These are phyloP conservation scores for Diuraphis noxia DNA, from an alignment of 1,140 invertebrate genomes.

Conservation along the genomic window DNA sequence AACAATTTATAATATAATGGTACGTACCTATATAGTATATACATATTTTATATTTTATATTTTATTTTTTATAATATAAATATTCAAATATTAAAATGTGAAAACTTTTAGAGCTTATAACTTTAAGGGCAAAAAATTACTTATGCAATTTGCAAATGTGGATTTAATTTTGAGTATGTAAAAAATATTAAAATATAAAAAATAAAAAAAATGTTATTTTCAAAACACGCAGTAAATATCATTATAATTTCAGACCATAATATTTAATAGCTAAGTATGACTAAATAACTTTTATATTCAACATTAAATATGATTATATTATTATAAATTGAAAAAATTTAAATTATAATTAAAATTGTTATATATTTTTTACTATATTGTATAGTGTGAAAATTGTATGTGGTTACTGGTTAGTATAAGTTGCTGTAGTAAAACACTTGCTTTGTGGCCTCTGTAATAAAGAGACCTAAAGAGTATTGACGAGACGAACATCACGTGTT, in stretches of 20 bases:
- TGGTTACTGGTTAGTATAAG: too few relatives aligned
- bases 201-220: neutral
- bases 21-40: neutral
- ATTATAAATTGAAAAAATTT: neutral
- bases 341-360: neutral
- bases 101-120: neutral
- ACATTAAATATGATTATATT: neutral
- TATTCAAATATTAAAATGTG: neutral
- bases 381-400: neutral
- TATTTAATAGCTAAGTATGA: neutral
- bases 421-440: neutral
- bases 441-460: neutral
- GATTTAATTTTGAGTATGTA: neutral
- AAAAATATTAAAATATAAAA: too few relatives aligned
- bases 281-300: neutral
- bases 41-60: neutral
- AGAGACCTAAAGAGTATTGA: neutral
- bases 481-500: neutral
- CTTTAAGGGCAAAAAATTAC: neutral
- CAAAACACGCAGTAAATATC: neutral
- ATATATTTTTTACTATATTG: neutral
- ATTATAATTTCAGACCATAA: neutral
- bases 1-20: neutral
- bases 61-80: neutral
- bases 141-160: neutral